phyloP scores from a whole-genome alignment of 2,113 vertebrate genomes.

The Tragelaphus imberbis region DNA sequence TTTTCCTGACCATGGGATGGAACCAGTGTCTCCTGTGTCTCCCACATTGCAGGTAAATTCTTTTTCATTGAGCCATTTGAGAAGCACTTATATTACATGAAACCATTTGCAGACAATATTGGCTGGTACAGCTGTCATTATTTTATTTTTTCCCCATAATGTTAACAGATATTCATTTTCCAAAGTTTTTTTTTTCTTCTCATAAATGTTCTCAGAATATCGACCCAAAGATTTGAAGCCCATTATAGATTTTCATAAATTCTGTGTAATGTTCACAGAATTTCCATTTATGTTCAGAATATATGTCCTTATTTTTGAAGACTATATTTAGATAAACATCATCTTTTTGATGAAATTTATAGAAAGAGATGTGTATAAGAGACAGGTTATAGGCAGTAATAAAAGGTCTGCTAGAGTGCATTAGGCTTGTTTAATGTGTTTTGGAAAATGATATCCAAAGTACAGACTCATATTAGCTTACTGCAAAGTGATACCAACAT shows the following conservation, averaged over 20 bases:
- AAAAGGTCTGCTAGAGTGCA: not conserved
- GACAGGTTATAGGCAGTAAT: not conserved
- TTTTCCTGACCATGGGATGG: not conserved
- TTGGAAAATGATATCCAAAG: slow-evolving; percentile 9
- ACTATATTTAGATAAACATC: not conserved
- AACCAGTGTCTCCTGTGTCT: not conserved
- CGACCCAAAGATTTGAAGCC: not conserved
- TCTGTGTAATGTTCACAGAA: not conserved
- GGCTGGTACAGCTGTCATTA: not conserved
- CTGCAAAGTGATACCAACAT: not conserved
- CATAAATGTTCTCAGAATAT: not conserved
- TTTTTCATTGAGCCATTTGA: not conserved
- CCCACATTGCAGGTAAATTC: not conserved
- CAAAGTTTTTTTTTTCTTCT: not conserved
- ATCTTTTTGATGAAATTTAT: not conserved
- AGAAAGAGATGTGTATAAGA: no score
- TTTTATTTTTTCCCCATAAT: not conserved
- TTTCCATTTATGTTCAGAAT: not conserved
- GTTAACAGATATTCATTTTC: not conserved
- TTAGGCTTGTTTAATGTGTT: not conserved
- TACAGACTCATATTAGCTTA: not conserved
- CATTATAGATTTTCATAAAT: not conserved
- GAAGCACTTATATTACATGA: not conserved
- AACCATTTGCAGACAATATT: not conserved
- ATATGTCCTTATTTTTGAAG: not conserved